Base-by-base conservation (phyloP, 2,797 vertebrate genomes). In the Tinamus major region DNA sequence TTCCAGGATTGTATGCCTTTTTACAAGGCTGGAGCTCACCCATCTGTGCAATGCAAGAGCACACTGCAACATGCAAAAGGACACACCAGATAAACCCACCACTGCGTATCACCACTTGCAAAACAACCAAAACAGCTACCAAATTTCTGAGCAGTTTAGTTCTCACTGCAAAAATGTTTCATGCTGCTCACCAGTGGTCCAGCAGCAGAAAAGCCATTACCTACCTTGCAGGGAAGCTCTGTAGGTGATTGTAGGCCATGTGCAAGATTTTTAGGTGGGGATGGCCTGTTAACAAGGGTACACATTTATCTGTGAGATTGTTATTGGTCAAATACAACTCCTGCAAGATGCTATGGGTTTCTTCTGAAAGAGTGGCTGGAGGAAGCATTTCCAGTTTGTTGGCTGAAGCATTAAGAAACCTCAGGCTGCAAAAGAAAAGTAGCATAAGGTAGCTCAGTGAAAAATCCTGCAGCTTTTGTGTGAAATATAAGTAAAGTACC, bases 261-360 rank as follows among this genome's bases (percentile, higher is more conserved):
- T 99, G 99, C 63, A 99, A 96, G 86, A 99, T 98, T 74, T 99
- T 98, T 56, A 99, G 98, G 96, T 98, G 99, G 6, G 98, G 98
- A 81, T 99, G 99, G 58, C 99, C 99, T 0, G 98, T 99, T 85
- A 99, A 95, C 95, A 99, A 98, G 79, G 99, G 98, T 11, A 99
- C 99, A 61, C 99, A 99, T 96, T 99, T 99, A 93, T 99, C 99
- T 0, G 99, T 99, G 95, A 99, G 98, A 89, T 97, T 97, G 98
- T 99, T 99, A 78, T 99, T 99, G 75, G 99, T 99, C 97, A 99
- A 95, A 95, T 99, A 99, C 78, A 99, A 96, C 90, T 99, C 99
- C 97, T 99, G 99, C 72, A 99, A 97, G 96, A 98, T 97, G 95
- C 99, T 99, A 87, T 94, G 98, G 39, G 98, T 99, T 95, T 99